These are phyloP conservation scores for Bombus pyrosoma DNA, from an alignment of 1,140 invertebrate species.

Conservation along the genomic window DNA sequence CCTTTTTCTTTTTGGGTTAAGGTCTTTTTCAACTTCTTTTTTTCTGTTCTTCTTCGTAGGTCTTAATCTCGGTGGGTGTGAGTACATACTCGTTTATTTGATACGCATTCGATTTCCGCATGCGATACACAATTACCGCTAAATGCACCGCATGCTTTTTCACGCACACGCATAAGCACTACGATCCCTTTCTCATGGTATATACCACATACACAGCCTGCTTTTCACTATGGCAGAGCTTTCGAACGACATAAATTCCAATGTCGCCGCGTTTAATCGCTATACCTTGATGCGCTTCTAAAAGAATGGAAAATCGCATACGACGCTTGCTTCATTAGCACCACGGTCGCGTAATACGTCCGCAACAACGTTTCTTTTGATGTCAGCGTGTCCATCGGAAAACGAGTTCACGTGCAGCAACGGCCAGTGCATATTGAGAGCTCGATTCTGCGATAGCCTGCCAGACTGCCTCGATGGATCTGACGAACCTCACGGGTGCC, in stretches of 20 bases:
- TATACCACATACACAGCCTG: neutral
- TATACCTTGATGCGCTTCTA: neutral
- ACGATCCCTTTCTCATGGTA: neutral
- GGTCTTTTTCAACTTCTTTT: conserved; percentile 51
- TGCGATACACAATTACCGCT: conserved; percentile 4
- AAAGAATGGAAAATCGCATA: neutral
- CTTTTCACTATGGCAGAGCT: conserved; percentile 32
- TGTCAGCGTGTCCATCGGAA: conserved; percentile 80
- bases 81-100: conserved; percentile 71
- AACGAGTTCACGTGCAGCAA: conserved; percentile 84
- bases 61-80: conserved; percentile 77
- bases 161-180: neutral
- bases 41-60: conserved; percentile 75
- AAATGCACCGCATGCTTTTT: neutral
- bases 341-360: neutral
- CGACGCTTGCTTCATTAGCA: neutral
- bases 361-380: conserved; percentile 30
- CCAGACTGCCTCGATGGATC: conserved; percentile 86
- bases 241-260: neutral
- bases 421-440: conserved; percentile 85
- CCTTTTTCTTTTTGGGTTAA: neutral
- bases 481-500: conserved; percentile 86
- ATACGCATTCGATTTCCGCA: conserved; percentile 37
- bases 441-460: conserved; percentile 86
- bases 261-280: neutral